Base-by-base conservation (phyloP, 2,888 invertebrate genomes). In the Gymnocheta viridis region DNA sequence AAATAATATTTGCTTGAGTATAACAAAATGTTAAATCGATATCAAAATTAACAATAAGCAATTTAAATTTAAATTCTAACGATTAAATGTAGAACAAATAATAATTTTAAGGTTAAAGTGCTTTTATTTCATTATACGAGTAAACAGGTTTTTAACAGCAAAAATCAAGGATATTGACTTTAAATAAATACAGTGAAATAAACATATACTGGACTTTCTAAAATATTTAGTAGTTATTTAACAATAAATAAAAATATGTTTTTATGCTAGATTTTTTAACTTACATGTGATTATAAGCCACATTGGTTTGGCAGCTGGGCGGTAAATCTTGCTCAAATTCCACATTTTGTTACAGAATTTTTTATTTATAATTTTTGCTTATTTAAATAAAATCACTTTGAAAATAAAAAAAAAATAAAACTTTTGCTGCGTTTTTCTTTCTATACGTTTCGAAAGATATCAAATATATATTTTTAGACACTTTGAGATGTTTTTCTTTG, bases 381-480 rank as follows among this genome's bases (percentile, higher is more conserved):
- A n/a, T 35, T n/a, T 32, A 32, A 56, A 19, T 4, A 22, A 47
- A 41, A 44, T 9, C 44, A 38, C 22, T 35, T 17, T 69, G 3
- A 12, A 49, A 66, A 67, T 22, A 58, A 9, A n/a, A 24, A 0
- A 44, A 0, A 32, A 32, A 22, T 24, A n/a, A 24, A 32, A 19
- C 17, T 67, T 24, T 41, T 6, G 22, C 9, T 41, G 14, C 7
- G 24, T 51, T 64, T 62, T 44, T 69, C 4, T 17, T 17, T 69
- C 4, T 17, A 10, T 41, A n/a, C 17, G 14, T 35, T 51, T 35
- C 29, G 56, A 44, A n/a, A 56, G 4, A 32, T 66, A 3, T 22
- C 22, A 35, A 19, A 76, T 49, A 35, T 44, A 54, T 62, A 62
- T 78, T 79, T 79, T 72, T 54, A 79, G 44, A 79, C 35, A 79